These are phyloP conservation scores for Pegoplata infirma DNA, from an alignment of 2,888 invertebrate species.

Conservation along the genomic window DNA sequence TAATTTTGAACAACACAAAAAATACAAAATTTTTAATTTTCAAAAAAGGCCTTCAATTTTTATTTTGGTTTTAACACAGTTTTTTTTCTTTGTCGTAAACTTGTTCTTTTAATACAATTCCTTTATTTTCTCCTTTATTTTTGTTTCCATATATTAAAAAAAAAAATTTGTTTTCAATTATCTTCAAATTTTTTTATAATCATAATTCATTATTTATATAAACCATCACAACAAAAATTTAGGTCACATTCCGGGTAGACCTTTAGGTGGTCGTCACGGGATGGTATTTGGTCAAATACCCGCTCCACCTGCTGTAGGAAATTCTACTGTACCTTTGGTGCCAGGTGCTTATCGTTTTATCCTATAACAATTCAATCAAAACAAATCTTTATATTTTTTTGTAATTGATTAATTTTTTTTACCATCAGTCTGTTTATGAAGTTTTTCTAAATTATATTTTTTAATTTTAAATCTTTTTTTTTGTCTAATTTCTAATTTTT, in stretches of 20 bases:
- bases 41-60: conserved; percentile 17
- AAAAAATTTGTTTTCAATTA: conserved; percentile 33
- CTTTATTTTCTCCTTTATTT: conserved; percentile 14
- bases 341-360: conserved; percentile 79
- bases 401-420: conserved; percentile 69
- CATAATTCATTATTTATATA: conserved; percentile 62
- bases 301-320: conserved; percentile 79
- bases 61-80: conserved; percentile 10
- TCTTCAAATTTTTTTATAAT: conserved; percentile 49
- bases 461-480: too few relatives aligned
- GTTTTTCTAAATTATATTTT: too few relatives aligned
- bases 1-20: conserved; percentile 38
- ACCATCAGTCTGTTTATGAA: too few relatives aligned
- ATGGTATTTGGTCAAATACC: conserved; percentile 82
- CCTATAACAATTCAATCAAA: conserved; percentile 62
- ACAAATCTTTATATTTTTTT: conserved; percentile 61
- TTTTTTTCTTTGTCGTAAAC: conserved; percentile 14
- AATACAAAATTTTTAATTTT: conserved; percentile 34
- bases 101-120: conserved; percentile 13
- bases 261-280: conserved; percentile 83
- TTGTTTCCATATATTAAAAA: conserved; percentile 16
- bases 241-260: conserved; percentile 83
- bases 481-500: too few relatives aligned
- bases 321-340: conserved; percentile 79
- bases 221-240: conserved; percentile 72